Percentiles rank a stretch among this genome's conserved stretches.
phyloP scores from a whole-genome alignment of 2,797 vertebrate genomes.

The Acanthurus lineatus region DNA sequence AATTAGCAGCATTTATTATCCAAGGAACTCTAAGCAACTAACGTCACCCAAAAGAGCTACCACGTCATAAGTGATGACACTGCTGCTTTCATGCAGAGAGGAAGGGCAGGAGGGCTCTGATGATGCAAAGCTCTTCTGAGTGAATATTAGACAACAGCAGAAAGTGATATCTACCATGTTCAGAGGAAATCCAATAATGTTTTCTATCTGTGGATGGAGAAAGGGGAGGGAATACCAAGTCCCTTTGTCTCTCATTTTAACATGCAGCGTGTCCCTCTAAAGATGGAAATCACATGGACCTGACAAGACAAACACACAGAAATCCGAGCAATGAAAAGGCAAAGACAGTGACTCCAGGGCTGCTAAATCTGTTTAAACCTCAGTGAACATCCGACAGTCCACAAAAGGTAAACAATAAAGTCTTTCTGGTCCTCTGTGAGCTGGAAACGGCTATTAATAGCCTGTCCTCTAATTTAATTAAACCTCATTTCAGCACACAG shows the following conservation, averaged over 20 bases:
- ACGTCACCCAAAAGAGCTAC: slow-evolving; percentile 34
- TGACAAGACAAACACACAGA: slow-evolving; percentile 13
- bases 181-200: slow-evolving; percentile 61
- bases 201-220: slow-evolving; percentile 28
- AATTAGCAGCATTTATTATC: slow-evolving; percentile 63
- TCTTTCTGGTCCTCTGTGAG: slow-evolving; percentile 26
- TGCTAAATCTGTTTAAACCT: slow-evolving; percentile 23
- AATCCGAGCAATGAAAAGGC: slow-evolving; percentile 5
- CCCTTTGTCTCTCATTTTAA: slow-evolving; percentile 23
- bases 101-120: slow-evolving; percentile 20
- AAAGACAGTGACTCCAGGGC: background rate
- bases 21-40: slow-evolving; percentile 39
- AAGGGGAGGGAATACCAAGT: slow-evolving; percentile 57
- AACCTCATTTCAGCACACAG: slow-evolving; percentile 56
- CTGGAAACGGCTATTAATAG: slow-evolving; percentile 59
- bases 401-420: slow-evolving; percentile 34
- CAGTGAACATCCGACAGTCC: slow-evolving; percentile 7
- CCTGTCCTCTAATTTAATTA: slow-evolving; percentile 63
- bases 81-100: slow-evolving; percentile 13
- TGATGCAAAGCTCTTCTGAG: slow-evolving; percentile 42
- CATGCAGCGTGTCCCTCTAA: slow-evolving; percentile 25
- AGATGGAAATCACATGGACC: slow-evolving; percentile 32
- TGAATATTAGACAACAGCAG: slow-evolving; percentile 43
- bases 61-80: slow-evolving; percentile 9
- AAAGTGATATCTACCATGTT: slow-evolving; percentile 42